Conservation (phyloP, 2,888 invertebrate genomes). For the Diarsia brunnea region DNA sequence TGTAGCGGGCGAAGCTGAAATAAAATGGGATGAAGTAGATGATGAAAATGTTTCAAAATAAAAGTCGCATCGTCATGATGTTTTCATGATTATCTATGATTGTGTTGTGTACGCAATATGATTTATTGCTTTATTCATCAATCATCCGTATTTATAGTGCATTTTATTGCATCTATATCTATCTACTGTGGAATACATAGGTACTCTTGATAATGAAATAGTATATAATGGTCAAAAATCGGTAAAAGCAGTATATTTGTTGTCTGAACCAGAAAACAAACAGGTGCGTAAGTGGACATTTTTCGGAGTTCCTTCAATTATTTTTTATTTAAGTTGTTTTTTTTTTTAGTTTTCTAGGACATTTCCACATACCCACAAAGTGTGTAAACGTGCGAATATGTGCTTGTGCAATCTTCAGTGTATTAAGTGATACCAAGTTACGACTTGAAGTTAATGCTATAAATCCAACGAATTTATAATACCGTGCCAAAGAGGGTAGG, state of each 20-base stretch:
- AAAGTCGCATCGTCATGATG: neutral
- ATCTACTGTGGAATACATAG: conserved; percentile 9
- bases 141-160: conserved; percentile 24
- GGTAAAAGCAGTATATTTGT: conserved; percentile 14
- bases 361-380: neutral
- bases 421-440: neutral
- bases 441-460: neutral
- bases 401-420: neutral
- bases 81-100: neutral
- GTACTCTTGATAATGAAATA: conserved; percentile 38
- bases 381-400: neutral
- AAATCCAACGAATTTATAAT: neutral
- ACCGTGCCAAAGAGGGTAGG: neutral
- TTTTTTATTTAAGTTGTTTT: neutral
- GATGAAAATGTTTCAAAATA: neutral
- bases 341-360: no score
- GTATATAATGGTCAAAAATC: conserved; percentile 33
- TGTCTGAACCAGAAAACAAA: conserved; percentile 34
- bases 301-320: neutral
- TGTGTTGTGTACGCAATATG: neutral
- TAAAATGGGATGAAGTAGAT: neutral
- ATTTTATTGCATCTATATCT: conserved; percentile 40
- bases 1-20: no score
- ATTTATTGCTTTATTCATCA: conserved; percentile 8
- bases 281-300: conserved; percentile 6